A percentile compares a stretch with the other conserved stretches of the same genome.
Evolutionary conservation across 2,888 invertebrate genomes (phyloP).

Genomic region (Theretra japonica): DNA sequence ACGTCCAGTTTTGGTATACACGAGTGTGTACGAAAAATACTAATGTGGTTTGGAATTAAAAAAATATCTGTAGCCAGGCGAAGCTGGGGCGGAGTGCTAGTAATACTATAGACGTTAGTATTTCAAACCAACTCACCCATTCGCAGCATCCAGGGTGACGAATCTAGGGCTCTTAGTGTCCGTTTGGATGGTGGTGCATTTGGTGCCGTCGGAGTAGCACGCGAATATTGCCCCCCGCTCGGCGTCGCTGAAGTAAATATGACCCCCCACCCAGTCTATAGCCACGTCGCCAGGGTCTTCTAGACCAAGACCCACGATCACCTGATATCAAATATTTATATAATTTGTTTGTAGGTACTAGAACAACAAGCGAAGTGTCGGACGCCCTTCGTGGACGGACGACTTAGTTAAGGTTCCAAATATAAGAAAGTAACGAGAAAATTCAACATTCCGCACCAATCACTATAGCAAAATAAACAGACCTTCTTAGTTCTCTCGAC

Average conservation of each 20-base stretch:
- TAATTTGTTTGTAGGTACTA: too few relatives aligned
- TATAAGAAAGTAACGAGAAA: too few relatives aligned
- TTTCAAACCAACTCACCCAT: conserved; percentile 80
- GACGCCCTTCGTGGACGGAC: too few relatives aligned
- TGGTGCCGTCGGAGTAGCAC: conserved; percentile 87
- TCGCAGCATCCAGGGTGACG: conserved; percentile 87
- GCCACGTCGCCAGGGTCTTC: conserved; percentile 90
- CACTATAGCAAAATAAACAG: background rate
- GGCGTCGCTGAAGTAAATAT: conserved; percentile 93
- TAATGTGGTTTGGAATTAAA: too few relatives aligned
- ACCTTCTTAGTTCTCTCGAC: conserved; percentile 82
- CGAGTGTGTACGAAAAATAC: too few relatives aligned
- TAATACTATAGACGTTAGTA: background rate
- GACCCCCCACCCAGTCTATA: conserved; percentile 91
- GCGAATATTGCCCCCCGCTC: conserved; percentile 89
- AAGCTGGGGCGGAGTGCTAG: too few relatives aligned
- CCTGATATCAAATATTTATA: conserved; percentile 54
- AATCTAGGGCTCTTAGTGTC: conserved; percentile 87
- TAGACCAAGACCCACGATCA: conserved; percentile 87
- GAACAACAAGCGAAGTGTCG: too few relatives aligned
- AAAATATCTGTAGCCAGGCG: too few relatives aligned
- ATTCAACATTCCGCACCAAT: too few relatives aligned
- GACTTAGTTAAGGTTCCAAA: too few relatives aligned
- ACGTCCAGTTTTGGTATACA: too few relatives aligned
- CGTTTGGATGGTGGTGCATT: conserved; percentile 87